Percentiles rank a stretch among this genome's conserved stretches.
Evolutionary conservation across 2,888 invertebrate genomes (phyloP).

Genomic region (Synanthedon vespiformis): DNA sequence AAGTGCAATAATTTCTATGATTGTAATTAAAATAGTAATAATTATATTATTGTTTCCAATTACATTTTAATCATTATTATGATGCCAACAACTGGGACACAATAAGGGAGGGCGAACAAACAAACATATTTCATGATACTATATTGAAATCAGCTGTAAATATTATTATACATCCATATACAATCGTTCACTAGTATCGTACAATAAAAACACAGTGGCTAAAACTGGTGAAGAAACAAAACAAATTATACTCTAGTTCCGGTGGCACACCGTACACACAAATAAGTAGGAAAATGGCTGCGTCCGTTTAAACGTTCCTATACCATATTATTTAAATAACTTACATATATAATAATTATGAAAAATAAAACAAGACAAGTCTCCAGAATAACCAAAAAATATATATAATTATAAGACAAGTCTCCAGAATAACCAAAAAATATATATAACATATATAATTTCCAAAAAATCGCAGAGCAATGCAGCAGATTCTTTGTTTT

Average conservation of each 20-base stretch:
- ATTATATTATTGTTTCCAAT: constrained; percentile 14
- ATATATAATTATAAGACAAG: too few relatives aligned
- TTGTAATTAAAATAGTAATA: constrained; percentile 18
- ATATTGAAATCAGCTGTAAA: not conserved
- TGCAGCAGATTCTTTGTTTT: too few relatives aligned
- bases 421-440: too few relatives aligned
- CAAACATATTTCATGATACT: not conserved
- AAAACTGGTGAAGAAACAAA: not conserved
- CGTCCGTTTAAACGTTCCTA: too few relatives aligned
- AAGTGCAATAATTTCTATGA: constrained; percentile 3
- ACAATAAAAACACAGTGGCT: not conserved
- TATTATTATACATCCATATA: not conserved
- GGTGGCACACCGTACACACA: too few relatives aligned
- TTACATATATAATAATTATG: too few relatives aligned
- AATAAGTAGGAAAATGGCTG: too few relatives aligned
- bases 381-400: too few relatives aligned
- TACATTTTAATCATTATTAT: constrained; percentile 2
- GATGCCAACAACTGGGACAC: constrained; percentile 20
- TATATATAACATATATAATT: too few relatives aligned
- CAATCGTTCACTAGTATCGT: not conserved
- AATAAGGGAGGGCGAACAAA: constrained; percentile 4
- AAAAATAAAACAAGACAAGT: too few relatives aligned
- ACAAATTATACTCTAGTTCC: not conserved
- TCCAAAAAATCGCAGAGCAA: too few relatives aligned
- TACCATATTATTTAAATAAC: too few relatives aligned